A percentile compares a stretch with the other conserved stretches of the same genome.
These are phyloP conservation scores for Callimorpha dominula DNA, from an alignment of 2,888 invertebrate species.

Conservation along the genomic window DNA sequence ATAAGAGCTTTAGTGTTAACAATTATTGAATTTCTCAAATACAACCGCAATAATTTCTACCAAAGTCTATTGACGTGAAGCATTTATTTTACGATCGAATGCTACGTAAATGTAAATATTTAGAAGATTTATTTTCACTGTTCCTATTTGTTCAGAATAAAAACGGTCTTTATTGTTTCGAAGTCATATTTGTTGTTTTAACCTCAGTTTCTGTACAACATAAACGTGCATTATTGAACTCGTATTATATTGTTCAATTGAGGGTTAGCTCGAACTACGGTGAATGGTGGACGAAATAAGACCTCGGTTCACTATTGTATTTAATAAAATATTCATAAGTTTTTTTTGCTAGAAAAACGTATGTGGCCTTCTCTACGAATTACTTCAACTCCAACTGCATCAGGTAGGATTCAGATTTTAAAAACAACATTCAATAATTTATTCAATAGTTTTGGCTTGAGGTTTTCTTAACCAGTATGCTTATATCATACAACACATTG, in stretches of 20 bases:
- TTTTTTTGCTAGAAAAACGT: neutral
- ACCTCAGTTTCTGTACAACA: constrained; percentile 34
- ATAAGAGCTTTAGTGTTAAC: constrained; percentile 59
- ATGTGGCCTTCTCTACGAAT: neutral
- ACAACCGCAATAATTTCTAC: constrained; percentile 46
- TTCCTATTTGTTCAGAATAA: constrained; percentile 36
- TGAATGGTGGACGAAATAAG: neutral
- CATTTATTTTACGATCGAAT: constrained; percentile 44
- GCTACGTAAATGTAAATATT: constrained; percentile 50
- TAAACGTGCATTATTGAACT: constrained; percentile 39
- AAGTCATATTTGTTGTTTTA: constrained; percentile 37
- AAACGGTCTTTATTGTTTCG: constrained; percentile 44
- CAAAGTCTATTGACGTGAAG: constrained; percentile 42
- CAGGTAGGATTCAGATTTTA: neutral
- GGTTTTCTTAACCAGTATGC: no score
- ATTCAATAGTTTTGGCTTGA: no score
- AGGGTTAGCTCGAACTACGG: constrained; percentile 8
- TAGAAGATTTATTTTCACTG: constrained; percentile 42
- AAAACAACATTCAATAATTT: neutral
- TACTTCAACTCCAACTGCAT: neutral
- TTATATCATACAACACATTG: no score
- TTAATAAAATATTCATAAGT: neutral
- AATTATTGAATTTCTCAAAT: constrained; percentile 58
- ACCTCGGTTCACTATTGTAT: neutral
- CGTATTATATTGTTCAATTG: constrained; percentile 25